Conservation (phyloP, 1,140 invertebrate genomes). For the Laupala kohalensis region DNA sequence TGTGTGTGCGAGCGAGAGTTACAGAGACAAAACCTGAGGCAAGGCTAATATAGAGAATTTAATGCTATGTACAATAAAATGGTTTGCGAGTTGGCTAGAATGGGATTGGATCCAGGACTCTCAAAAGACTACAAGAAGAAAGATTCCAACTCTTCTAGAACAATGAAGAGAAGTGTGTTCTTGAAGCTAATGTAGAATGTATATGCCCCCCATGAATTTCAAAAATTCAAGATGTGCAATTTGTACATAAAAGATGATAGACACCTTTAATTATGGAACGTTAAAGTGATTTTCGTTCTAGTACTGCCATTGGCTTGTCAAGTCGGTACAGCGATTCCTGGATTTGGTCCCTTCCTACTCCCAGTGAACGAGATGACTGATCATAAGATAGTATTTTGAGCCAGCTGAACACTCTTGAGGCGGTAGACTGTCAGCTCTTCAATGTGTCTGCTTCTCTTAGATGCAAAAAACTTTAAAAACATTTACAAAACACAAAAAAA, state of each 20-base stretch:
- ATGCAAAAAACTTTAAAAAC: slow-evolving; percentile 10
- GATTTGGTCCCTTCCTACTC: not conserved
- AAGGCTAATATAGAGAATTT: not conserved
- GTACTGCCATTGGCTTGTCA: not conserved
- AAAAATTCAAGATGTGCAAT: not conserved
- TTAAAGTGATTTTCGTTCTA: not conserved
- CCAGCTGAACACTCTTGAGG: slow-evolving; percentile 9
- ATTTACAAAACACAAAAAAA: slow-evolving; percentile 2
- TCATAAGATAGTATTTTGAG: slow-evolving; percentile 7
- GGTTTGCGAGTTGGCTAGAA: not conserved
- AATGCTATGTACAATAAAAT: not conserved
- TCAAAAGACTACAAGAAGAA: not conserved
- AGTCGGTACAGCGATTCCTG: not conserved
- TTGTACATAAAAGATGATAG: not conserved
- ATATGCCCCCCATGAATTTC: not conserved
- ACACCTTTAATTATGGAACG: not conserved
- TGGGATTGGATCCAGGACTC: not conserved
- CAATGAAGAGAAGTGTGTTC: not conserved
- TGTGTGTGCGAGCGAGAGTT: slow-evolving; percentile 1
- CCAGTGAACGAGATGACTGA: slow-evolving; percentile 3
- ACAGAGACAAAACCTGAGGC: slow-evolving; percentile 2
- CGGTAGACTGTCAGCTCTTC: slow-evolving; percentile 14
- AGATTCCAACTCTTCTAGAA: not conserved
- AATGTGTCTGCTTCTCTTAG: slow-evolving; percentile 14
- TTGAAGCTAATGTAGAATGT: not conserved